These are phyloP conservation scores for Pemphigus obesinymphae DNA, from an alignment of 1,140 invertebrate species.

Conservation along the genomic window DNA sequence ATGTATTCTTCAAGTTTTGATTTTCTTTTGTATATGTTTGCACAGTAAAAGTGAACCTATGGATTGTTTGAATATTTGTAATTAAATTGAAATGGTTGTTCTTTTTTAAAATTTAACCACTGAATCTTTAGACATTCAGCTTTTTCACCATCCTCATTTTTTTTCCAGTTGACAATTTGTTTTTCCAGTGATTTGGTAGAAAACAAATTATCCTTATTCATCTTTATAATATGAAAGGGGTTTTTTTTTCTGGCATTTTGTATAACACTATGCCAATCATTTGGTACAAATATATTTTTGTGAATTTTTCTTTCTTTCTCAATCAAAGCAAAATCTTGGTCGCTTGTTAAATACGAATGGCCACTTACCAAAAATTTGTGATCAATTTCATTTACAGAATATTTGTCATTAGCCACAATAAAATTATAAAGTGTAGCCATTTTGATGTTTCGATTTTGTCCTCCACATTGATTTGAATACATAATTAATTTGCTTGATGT, in stretches of 20 bases:
- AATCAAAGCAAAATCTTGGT: slow-evolving; percentile 31
- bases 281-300: not conserved
- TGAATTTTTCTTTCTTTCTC: slow-evolving; percentile 38
- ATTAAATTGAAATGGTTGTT: not conserved
- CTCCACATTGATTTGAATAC: not conserved
- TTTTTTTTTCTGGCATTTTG: not conserved
- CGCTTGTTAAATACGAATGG: slow-evolving; percentile 47
- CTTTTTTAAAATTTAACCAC: slow-evolving; percentile 23
- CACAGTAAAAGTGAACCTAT: not conserved
- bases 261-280: slow-evolving; percentile 19
- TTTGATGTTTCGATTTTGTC: not conserved
- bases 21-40: too few species aligned
- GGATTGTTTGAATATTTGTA: slow-evolving; percentile 19
- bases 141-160: not conserved
- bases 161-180: not conserved
- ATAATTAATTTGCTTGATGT: not conserved
- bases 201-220: slow-evolving; percentile 12
- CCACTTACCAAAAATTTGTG: slow-evolving; percentile 48
- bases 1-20: too few species aligned
- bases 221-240: not conserved
- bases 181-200: not conserved
- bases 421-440: not conserved
- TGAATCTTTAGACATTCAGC: slow-evolving; percentile 31
- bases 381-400: slow-evolving; percentile 44
- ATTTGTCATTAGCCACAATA: not conserved